Percentiles rank a stretch among this genome's conserved stretches.
Conservation (phyloP, 2,888 invertebrate genomes). For the Sphinx pinastri region DNA sequence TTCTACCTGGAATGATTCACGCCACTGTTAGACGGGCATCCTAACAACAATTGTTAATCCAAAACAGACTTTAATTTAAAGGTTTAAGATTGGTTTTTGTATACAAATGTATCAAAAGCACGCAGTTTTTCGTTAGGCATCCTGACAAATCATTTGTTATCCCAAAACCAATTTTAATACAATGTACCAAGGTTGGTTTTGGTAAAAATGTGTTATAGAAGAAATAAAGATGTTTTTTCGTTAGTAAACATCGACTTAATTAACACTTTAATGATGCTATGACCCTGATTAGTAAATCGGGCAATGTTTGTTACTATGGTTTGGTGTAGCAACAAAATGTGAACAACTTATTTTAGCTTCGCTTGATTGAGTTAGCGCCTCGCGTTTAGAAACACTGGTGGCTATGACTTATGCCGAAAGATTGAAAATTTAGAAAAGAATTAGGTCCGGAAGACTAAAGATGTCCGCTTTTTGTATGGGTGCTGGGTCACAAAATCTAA, state of each 20-base stretch:
- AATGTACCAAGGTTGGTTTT: background rate
- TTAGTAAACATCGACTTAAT: slow-evolving; percentile 12
- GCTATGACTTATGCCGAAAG: no score
- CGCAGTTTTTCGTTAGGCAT: background rate
- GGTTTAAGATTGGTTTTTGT: no score
- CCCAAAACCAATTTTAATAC: background rate
- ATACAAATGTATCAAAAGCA: no score
- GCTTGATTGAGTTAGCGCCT: background rate
- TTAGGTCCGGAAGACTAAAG: no score
- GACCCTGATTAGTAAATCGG: slow-evolving; percentile 4
- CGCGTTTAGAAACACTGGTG: no score
- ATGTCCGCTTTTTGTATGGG: no score
- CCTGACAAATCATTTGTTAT: background rate
- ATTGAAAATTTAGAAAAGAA: no score
- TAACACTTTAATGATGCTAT: slow-evolving; percentile 1
- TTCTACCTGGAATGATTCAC: slow-evolving; percentile 26
- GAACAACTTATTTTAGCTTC: background rate
- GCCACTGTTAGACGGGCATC: background rate
- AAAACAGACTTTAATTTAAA: background rate
- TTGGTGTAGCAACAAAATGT: slow-evolving; percentile 1
- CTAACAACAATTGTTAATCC: background rate
- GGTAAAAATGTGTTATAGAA: background rate
- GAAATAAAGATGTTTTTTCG: background rate
- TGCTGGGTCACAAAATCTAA: no score
- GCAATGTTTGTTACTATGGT: background rate